Conservation (phyloP, 2,888 invertebrate species). For the Cryptus armator region DNA sequence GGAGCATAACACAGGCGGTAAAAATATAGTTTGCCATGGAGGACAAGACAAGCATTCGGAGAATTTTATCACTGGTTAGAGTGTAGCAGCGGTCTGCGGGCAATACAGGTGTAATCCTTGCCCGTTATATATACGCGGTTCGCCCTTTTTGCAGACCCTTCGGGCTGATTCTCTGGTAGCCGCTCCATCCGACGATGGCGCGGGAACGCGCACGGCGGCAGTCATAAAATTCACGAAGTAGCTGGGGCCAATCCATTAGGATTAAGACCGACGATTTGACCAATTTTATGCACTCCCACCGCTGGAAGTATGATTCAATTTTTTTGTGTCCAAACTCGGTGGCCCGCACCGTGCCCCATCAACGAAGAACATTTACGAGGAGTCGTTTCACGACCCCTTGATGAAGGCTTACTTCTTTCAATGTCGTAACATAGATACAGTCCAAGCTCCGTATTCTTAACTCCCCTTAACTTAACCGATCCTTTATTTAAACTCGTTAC, state of each 20-base stretch:
- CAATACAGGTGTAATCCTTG: slow-evolving; percentile 27
- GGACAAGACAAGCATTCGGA: neutral
- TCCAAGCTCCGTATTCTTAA: too few relatives aligned
- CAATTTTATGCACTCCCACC: slow-evolving; percentile 45
- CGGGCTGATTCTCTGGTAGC: slow-evolving; percentile 8
- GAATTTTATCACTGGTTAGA: slow-evolving; percentile 13
- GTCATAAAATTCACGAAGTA: slow-evolving; percentile 49
- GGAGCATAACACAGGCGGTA: neutral
- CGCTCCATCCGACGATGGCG: neutral
- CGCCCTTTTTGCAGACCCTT: neutral
- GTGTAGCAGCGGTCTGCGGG: neutral
- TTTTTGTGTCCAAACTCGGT: slow-evolving; percentile 36
- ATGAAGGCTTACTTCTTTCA: slow-evolving; percentile 31
- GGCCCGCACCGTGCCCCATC: neutral
- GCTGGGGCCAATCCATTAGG: slow-evolving; percentile 50
- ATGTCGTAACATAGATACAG: neutral
- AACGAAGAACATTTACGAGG: slow-evolving; percentile 32
- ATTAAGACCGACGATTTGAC: slow-evolving; percentile 42
- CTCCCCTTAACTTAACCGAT: too few relatives aligned
- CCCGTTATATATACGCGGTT: neutral
- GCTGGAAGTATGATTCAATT: slow-evolving; percentile 12
- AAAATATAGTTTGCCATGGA: slow-evolving; percentile 29
- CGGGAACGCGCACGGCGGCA: slow-evolving; percentile 30
- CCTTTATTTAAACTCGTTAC: too few relatives aligned
- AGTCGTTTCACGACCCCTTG: slow-evolving; percentile 19